phyloP scores from a whole-genome alignment of 1,140 invertebrate genomes.

The Pseudomyrmex concolor region DNA sequence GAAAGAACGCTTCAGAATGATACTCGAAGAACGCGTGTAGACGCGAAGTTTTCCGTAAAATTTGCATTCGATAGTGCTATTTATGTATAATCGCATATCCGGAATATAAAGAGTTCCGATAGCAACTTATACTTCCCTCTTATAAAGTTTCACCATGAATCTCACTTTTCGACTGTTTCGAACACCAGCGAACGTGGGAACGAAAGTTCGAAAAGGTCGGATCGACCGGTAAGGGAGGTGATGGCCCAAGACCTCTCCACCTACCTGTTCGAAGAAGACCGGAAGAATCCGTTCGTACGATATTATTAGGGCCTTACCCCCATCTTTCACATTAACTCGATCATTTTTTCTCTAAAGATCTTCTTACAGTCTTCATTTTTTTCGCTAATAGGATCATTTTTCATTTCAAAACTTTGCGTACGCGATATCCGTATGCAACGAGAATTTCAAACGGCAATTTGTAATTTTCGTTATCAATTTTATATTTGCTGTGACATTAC shows the following conservation, averaged over 20 bases:
- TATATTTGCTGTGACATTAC: background rate
- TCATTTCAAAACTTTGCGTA: background rate
- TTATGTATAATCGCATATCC: slow-evolving; percentile 12
- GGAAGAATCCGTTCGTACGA: slow-evolving; percentile 20
- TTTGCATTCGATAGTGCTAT: slow-evolving; percentile 19
- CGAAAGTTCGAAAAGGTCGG: slow-evolving; percentile 33
- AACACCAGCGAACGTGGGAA: slow-evolving; percentile 39
- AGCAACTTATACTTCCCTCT: slow-evolving; percentile 16
- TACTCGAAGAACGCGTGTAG: background rate
- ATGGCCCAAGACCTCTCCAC: slow-evolving; percentile 28
- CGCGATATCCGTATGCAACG: background rate
- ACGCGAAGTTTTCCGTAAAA: background rate
- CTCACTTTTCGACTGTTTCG: slow-evolving; percentile 17
- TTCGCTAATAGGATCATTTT: background rate
- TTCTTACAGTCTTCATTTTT: background rate
- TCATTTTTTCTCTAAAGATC: background rate
- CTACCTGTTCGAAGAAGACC: slow-evolving; percentile 12
- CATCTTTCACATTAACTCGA: slow-evolving; percentile 1
- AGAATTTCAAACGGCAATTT: slow-evolving; percentile 8
- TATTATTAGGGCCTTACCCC: slow-evolving; percentile 14
- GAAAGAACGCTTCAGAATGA: background rate
- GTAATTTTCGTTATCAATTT: background rate
- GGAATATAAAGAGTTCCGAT: slow-evolving; percentile 22
- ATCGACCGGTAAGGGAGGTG: slow-evolving; percentile 7
- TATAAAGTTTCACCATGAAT: slow-evolving; percentile 22